A percentile compares a stretch with the other conserved stretches of the same genome.
Conservation (phyloP, 64 coral and sea anemone genomes). For the Trachythela sp. region DNA sequence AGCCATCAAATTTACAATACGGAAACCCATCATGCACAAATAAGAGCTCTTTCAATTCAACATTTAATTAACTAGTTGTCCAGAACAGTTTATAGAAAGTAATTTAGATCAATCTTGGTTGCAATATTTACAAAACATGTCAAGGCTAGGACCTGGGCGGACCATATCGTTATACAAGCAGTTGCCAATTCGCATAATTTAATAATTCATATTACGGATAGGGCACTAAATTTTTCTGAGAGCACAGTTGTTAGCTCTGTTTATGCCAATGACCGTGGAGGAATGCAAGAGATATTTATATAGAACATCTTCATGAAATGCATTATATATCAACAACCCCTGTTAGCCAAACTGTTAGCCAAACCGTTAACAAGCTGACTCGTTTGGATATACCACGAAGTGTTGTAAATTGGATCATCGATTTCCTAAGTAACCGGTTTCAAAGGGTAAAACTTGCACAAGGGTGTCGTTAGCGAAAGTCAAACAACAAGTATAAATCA, state of each 20-base stretch:
- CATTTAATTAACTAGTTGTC: slow-evolving; percentile 49
- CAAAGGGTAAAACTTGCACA: too few species aligned
- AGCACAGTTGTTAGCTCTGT: not conserved
- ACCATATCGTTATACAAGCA: slow-evolving; percentile 54
- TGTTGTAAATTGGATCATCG: too few species aligned
- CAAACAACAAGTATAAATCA: too few species aligned
- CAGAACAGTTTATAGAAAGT: slow-evolving; percentile 46
- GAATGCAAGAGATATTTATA: slow-evolving; percentile 26
- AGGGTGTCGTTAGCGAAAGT: too few species aligned
- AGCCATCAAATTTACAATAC: slow-evolving; percentile 45
- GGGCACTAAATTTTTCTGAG: not conserved
- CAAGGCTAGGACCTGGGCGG: slow-evolving; percentile 36
- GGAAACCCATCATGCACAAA: slow-evolving; percentile 10
- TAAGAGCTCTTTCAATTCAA: slow-evolving; percentile 32
- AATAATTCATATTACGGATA: not conserved
- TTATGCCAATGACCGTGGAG: slow-evolving; percentile 12
- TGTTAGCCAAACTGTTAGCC: not conserved
- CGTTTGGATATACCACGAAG: too few species aligned
- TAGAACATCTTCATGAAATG: slow-evolving; percentile 33
- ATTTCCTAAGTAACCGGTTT: too few species aligned
- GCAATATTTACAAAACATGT: slow-evolving; percentile 50
- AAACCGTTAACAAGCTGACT: too few species aligned
- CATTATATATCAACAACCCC: slow-evolving; percentile 37
- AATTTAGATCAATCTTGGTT: slow-evolving; percentile 47
- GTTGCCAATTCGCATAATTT: slow-evolving; percentile 35